Evolutionary conservation across 2,797 vertebrate genomes (phyloP).

Genomic region (Pterois miles): DNA sequence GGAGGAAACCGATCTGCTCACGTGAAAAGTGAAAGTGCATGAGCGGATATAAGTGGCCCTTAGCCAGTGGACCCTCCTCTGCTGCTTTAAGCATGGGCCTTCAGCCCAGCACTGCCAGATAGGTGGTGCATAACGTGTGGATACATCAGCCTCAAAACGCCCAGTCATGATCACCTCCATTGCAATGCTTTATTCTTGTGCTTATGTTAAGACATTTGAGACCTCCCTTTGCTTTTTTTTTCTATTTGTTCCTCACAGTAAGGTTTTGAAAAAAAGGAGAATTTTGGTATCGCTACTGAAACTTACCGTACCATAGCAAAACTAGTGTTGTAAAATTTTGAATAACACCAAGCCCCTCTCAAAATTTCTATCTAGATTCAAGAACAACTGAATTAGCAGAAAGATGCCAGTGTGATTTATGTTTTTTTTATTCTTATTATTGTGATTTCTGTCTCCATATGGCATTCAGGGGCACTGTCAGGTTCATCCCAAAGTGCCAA

Average conservation of each 20-base stretch:
- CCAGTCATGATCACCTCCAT: not conserved
- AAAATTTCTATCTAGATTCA: not conserved
- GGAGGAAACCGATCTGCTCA: too few relatives aligned
- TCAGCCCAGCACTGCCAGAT: too few relatives aligned
- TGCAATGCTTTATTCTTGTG: not conserved
- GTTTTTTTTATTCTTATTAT: not conserved
- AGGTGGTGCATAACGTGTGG: too few relatives aligned
- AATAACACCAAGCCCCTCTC: not conserved
- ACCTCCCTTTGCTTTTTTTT: not conserved
- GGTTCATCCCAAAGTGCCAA: not conserved
- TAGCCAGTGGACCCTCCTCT: too few relatives aligned
- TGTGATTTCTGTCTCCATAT: not conserved
- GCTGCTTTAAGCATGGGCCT: not conserved
- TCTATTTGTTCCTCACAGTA: not conserved
- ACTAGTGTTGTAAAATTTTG: not conserved
- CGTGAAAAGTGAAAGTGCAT: too few relatives aligned
- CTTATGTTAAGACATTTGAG: not conserved
- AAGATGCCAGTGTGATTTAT: not conserved
- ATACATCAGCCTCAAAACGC: too few relatives aligned
- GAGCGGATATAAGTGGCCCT: too few relatives aligned
- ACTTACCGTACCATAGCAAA: not conserved
- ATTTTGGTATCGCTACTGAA: not conserved
- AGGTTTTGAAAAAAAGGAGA: not conserved
- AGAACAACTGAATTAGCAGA: not conserved
- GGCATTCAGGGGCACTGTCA: not conserved